Evolutionary conservation across 1,140 invertebrate species (phyloP), one percentile per base, ranked within the genome.

Genomic region (Centruroides vittatus): DNA sequence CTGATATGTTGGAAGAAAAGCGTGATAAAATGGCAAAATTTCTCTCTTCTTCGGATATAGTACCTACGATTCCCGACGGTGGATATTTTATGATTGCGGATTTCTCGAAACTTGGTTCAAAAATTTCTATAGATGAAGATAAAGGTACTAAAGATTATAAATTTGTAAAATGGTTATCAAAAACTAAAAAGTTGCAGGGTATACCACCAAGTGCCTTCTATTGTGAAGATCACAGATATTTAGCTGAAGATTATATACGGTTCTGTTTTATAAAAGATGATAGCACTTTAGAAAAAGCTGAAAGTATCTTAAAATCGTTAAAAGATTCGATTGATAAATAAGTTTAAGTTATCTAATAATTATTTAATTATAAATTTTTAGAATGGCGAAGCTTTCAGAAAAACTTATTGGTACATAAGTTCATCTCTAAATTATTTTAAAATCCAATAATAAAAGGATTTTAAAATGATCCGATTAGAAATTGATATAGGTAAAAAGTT

Each of bases 61-160:
- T 81, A 13, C 93, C 94, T 1, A 92, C 89, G 1, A 78, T 98
- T 54, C 96, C 96, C 0, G 88, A 98, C 57, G 94, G 90, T 12
- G 95, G 95, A 0, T 99, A 97, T 74, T 98, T 99, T 73, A 89
- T 99, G 79, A 71, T 98, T 10, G 92, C 91, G 3, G 88, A 98
- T 74, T 96, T 91, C 83, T 83, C 81, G n/a, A 75, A 80, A 6
- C 75, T 94, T 65, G 81, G 75, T 75, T 53, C 61, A 46, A 72
- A 72, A 60, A 63, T 73, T 11, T 65, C 71, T 56, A 49, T 73
- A 12, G 69, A 69, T 9, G 67, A 66, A 10, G 65, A 66, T 35
- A 57, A 69, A 13, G 68, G 72, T 57, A 77, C 77, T 1, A 85
- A 84, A 65, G 94, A 98, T 76, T 97, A 93, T 71, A 81, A 81